phyloP scores from a whole-genome alignment of 2,888 invertebrate species.

The Cepaea hortensis region DNA sequence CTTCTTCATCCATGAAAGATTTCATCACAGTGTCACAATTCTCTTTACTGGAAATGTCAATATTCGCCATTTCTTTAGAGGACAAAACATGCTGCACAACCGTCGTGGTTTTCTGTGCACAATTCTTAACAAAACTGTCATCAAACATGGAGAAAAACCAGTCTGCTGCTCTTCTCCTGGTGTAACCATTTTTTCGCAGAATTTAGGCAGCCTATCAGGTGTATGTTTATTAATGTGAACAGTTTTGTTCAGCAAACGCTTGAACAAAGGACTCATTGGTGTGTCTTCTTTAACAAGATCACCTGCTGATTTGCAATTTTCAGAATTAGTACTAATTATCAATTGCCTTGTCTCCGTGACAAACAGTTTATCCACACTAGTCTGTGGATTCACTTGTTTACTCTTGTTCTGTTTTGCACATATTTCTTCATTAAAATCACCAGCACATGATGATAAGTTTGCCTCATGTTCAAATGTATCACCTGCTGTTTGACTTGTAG shows the following conservation, averaged over 20 bases:
- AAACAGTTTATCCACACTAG: not conserved
- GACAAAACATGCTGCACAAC: too few relatives aligned
- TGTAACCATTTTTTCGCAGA: not conserved
- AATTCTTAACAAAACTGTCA: not conserved
- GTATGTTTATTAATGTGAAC: not conserved
- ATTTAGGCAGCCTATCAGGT: not conserved
- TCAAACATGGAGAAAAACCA: not conserved
- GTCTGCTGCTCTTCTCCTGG: not conserved
- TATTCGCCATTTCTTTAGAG: too few relatives aligned
- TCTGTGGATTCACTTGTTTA: not conserved
- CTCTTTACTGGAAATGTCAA: too few relatives aligned
- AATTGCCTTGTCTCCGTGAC: not conserved
- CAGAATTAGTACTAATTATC: not conserved
- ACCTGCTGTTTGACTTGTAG: not conserved
- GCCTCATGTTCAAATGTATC: not conserved
- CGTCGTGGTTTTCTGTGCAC: not conserved
- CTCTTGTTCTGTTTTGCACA: not conserved
- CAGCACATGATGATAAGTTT: not conserved
- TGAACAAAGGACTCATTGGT: slow-evolving; percentile 10
- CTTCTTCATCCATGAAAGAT: not conserved
- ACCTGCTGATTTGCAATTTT: not conserved
- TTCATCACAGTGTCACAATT: too few relatives aligned
- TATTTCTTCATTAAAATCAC: not conserved
- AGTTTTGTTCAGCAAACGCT: not conserved
- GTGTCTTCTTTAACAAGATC: not conserved